Evolutionary conservation across 2,888 invertebrate genomes (phyloP), one percentile per base, ranked within the genome.

Genomic region (Aporophyla nigra): DNA sequence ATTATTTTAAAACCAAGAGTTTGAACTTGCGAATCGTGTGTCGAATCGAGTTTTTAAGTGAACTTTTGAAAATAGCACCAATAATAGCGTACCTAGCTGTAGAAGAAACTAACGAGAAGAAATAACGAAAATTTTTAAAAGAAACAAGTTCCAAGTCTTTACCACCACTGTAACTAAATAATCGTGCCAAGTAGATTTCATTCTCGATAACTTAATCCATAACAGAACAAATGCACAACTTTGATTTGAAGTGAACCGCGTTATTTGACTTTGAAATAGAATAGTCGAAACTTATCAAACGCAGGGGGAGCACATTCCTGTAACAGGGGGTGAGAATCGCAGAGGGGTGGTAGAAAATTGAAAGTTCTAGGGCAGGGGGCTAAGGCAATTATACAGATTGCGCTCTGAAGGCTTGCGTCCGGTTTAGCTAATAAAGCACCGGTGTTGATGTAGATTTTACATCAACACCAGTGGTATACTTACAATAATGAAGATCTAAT

Each of bases 341-440:
- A 74, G 77, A 81, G 82, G 51, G 87, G 86, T 51, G 81, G 81
- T 78, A 80, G 88, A 88, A 91, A 89, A 89, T 88, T 89, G 89
- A 90, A 91, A 91, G 91, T 92, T 91, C 90, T 90, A 90, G 92
- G 90, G 84, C 89, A 89, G 88, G 83, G 83, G 84, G 63, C 19
- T 51, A 66, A 24, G 85, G 87, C 90, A 91, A 93, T 92, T 91
- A 91, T 86, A 92, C 87, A 87, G 86, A 89, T 87, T 85, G 87
- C 83, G 54, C 74, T 56, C 86, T 76, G 86, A 85, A 89, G 86
- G 83, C 74, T 85, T 82, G 84, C 87, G 84, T 88, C 91, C 89
- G 86, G 79, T 87, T 71, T 90, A 90, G 84, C 86, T 78, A 87
- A 89, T 43, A 43, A 43, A 43, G n/a, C n/a, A n/a, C 43, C 10